Conservation (phyloP, 2,797 vertebrate species). For the Pyrocephalus nanus region DNA sequence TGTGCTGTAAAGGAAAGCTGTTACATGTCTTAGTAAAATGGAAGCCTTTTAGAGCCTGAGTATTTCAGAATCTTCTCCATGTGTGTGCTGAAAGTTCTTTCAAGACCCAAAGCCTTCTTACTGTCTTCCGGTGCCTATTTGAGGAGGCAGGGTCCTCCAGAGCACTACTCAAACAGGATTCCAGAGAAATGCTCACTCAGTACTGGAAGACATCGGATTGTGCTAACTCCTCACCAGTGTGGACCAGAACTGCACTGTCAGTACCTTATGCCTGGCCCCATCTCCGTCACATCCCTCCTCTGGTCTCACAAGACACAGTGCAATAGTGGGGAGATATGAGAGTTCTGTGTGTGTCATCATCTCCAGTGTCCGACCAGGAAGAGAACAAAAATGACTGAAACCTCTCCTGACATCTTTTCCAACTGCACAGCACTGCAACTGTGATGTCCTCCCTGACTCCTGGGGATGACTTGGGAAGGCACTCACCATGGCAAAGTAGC, state of each 20-base stretch:
- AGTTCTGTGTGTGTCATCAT: neutral
- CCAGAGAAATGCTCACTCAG: neutral
- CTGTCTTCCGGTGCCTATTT: neutral
- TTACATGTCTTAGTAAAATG: neutral
- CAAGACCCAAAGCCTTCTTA: neutral
- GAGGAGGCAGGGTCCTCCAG: neutral
- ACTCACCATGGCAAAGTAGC: conserved; percentile 90
- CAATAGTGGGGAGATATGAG: neutral
- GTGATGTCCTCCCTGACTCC: neutral
- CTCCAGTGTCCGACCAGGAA: neutral
- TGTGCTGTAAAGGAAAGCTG: neutral
- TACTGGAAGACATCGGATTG: neutral
- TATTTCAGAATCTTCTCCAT: neutral
- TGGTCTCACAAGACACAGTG: neutral
- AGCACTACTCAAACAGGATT: neutral
- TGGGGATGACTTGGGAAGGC: neutral
- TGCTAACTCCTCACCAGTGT: neutral
- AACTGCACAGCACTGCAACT: neutral
- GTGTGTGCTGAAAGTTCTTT: neutral
- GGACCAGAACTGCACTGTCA: neutral
- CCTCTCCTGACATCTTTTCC: neutral
- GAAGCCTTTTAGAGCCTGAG: neutral
- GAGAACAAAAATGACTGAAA: neutral
- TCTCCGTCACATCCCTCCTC: neutral
- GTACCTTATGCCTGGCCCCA: neutral